Conservation (phyloP, 1,140 invertebrate species). For the Nylanderia fulva region DNA sequence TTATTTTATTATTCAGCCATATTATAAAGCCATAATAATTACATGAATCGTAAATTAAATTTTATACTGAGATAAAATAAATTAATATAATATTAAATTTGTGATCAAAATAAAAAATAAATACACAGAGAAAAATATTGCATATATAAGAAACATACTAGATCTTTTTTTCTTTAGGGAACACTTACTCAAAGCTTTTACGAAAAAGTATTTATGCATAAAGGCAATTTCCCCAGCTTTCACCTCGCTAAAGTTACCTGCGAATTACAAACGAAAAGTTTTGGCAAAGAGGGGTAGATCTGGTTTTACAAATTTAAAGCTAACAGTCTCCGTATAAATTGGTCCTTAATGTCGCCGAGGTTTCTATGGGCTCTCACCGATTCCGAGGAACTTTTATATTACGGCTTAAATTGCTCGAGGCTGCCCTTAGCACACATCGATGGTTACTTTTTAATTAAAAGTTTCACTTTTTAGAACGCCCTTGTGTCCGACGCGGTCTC, state of each 20-base stretch:
- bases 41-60: not conserved
- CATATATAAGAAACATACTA: not conserved
- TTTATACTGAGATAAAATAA: not conserved
- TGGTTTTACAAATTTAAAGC: constrained; percentile 32
- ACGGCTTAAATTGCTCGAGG: constrained; percentile 74
- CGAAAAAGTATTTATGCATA: not conserved
- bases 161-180: not conserved
- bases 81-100: not conserved
- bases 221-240: not conserved
- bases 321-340: constrained; percentile 24
- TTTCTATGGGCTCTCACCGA: constrained; percentile 12
- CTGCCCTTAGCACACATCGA: constrained; percentile 48
- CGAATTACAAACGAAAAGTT: constrained; percentile 27
- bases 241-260: constrained; percentile 18
- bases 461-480: constrained; percentile 75
- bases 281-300: not conserved
- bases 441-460: constrained; percentile 85
- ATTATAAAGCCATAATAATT: not conserved
- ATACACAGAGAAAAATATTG: not conserved
- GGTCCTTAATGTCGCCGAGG: constrained; percentile 20
- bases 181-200: not conserved
- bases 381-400: constrained; percentile 67
- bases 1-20: not conserved
- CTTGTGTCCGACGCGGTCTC: constrained; percentile 10
- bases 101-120: not conserved